Conservation (phyloP, 2,113 vertebrate genomes). For the Pyrgilauda ruficollis region DNA sequence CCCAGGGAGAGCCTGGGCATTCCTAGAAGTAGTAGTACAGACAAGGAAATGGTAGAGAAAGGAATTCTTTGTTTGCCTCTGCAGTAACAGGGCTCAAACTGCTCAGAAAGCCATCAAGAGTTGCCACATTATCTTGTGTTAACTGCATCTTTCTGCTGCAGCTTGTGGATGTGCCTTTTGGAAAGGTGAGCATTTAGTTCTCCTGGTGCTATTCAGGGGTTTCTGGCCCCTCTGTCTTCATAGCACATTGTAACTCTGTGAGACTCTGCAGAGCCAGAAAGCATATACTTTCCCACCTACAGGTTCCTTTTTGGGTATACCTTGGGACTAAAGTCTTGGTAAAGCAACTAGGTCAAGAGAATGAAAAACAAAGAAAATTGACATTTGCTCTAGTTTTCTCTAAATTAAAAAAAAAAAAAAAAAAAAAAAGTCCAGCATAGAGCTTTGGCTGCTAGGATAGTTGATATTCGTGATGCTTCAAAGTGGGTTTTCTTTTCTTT, state of each 20-base stretch:
- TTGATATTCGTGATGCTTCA: background rate
- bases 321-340: background rate
- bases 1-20: background rate
- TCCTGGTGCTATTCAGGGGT: background rate
- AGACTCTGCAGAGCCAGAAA: background rate
- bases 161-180: background rate
- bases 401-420: background rate
- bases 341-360: background rate
- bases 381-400: background rate
- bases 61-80: background rate
- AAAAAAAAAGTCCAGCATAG: background rate
- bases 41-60: background rate
- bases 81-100: background rate
- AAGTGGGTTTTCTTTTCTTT: background rate
- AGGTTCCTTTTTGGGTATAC: background rate
- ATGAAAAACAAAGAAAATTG: background rate
- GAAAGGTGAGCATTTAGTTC: background rate
- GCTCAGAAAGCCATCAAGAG: background rate
- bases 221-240: background rate
- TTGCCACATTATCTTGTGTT: background rate
- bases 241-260: background rate
- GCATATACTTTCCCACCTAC: background rate
- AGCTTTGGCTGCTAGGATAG: background rate
- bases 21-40: background rate
- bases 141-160: background rate